phyloP scores from a whole-genome alignment of 1,140 invertebrate genomes.

The Papilio polytes region DNA sequence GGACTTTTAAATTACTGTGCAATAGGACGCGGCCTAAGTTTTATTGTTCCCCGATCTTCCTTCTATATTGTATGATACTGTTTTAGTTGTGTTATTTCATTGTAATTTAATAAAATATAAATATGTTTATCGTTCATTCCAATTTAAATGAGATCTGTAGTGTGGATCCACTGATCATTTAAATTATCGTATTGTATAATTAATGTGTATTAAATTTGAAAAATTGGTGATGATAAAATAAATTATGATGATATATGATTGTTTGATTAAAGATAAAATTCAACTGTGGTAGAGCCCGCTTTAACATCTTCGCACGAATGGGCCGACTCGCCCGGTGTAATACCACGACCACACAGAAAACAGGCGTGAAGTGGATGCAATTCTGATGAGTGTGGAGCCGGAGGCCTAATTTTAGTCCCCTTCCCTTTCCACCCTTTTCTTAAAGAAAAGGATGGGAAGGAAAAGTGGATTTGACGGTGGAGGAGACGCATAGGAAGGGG shows the following conservation, averaged over 20 bases:
- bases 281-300: no score
- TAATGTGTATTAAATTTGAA: conserved; percentile 82
- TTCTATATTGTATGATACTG: conserved; percentile 72
- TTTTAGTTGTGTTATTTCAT: conserved; percentile 82
- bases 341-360: no score
- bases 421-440: no score
- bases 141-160: conserved; percentile 81
- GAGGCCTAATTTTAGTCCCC: no score
- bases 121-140: conserved; percentile 83
- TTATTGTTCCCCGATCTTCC: conserved; percentile 51
- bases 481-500: no score
- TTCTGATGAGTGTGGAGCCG: no score
- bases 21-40: conserved; percentile 78
- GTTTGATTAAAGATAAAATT: conserved; percentile 56
- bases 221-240: conserved; percentile 82
- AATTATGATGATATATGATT: conserved; percentile 75
- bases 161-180: conserved; percentile 76
- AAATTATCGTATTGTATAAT: conserved; percentile 83
- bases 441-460: no score
- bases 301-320: no score
- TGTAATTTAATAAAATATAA: conserved; percentile 78
- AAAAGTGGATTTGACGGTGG: no score
- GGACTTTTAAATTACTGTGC: conserved; percentile 68
- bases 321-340: no score
- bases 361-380: no score